Conservation (phyloP, 2,888 invertebrate species). For the Apotomis capreana region DNA sequence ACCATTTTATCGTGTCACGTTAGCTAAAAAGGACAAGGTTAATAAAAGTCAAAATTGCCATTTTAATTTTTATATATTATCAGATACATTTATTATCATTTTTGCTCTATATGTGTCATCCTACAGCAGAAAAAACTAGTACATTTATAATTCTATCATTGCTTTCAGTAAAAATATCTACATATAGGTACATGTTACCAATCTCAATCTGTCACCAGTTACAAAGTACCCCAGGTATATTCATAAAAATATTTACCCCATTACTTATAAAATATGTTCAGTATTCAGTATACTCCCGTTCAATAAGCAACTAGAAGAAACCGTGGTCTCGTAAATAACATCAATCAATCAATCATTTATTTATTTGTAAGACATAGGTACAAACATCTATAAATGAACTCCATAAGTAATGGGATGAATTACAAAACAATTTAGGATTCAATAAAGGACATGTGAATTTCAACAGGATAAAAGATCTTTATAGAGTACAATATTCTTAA, state of each 20-base stretch:
- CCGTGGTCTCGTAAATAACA: constrained; percentile 2
- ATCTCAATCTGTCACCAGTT: constrained; percentile 30
- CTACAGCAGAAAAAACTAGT: constrained; percentile 68
- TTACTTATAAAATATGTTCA: constrained; percentile 33
- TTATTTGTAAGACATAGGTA: too few relatives aligned
- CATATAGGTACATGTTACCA: constrained; percentile 36
- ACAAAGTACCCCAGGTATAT: constrained; percentile 30
- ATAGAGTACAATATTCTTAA: constrained; percentile 34
- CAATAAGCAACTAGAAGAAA: constrained; percentile 1
- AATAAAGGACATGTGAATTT: constrained; percentile 35
- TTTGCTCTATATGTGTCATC: constrained; percentile 71
- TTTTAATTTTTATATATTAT: constrained; percentile 70
- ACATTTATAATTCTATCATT: constrained; percentile 55
- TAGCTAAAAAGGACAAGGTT: neutral
- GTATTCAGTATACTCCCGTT: neutral
- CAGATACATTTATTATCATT: constrained; percentile 68
- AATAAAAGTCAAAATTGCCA: constrained; percentile 23
- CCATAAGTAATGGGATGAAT: constrained; percentile 40
- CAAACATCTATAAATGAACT: too few relatives aligned
- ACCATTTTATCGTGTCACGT: too few relatives aligned
- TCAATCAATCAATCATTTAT: too few relatives aligned
- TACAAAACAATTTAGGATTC: constrained; percentile 25
- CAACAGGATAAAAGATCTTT: constrained; percentile 39
- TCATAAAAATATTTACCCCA: constrained; percentile 35
- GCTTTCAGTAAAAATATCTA: constrained; percentile 53